phyloP scores from a whole-genome alignment of 2,797 vertebrate species.

The Onychomys leucogaster region DNA sequence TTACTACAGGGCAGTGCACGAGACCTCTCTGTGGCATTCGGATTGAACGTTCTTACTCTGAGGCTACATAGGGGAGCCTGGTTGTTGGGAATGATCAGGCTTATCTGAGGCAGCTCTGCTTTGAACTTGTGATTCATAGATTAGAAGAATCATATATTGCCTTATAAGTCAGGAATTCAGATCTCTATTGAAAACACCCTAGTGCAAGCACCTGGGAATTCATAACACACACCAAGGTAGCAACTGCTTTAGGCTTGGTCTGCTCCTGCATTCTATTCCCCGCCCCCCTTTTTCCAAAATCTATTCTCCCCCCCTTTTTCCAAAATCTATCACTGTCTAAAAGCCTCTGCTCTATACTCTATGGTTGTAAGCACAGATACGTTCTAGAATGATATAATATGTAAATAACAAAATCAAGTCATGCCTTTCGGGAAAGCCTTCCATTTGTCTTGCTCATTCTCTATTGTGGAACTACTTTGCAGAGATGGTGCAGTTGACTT shows the following conservation, averaged over 20 bases:
- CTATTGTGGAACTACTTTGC: not conserved
- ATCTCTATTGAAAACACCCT: not conserved
- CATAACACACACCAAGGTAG: not conserved
- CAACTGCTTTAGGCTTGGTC: not conserved
- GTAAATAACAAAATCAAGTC: slow-evolving; percentile 20
- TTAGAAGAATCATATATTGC: not conserved
- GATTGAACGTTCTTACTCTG: not conserved
- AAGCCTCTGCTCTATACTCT: not conserved
- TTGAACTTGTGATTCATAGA: not conserved
- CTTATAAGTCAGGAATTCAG: not conserved
- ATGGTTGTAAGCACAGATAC: not conserved
- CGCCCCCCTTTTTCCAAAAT: too few relatives aligned
- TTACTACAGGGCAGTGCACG: not conserved
- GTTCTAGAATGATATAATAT: not conserved
- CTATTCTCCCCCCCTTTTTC: not conserved
- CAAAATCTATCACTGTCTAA: not conserved
- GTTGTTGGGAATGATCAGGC: not conserved
- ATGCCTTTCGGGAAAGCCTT: not conserved
- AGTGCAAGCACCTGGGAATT: not conserved
- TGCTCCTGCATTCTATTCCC: not conserved
- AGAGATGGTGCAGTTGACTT: not conserved
- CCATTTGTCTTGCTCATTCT: not conserved
- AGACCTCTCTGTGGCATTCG: not conserved
- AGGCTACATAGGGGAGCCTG: not conserved
- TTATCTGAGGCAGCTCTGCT: not conserved